Evolutionary conservation across 2,797 vertebrate genomes (phyloP), one percentile per base, ranked within the genome.

Genomic region (Decapterus maruadsi): DNA sequence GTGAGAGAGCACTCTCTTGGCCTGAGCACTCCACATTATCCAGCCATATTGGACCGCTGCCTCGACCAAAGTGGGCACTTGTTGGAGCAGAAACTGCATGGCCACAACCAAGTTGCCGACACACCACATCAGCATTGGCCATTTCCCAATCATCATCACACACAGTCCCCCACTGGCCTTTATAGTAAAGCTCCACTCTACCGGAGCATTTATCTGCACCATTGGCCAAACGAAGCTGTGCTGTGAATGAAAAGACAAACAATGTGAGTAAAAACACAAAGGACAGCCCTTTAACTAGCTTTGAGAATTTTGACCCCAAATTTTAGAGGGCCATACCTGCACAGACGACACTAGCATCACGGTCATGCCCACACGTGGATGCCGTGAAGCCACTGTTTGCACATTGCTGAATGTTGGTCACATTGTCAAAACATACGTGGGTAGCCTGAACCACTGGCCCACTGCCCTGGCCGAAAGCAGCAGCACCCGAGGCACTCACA

Each of bases 1-100:
- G 76, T 6, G 80, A 42, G 54, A 95, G 51, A 0, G 90, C 86
- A 1, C 8, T 0, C 80, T 95, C 94, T 4, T 55, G 12, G 13
- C 94, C 93, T 1, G 8, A 10, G 42, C 94, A 95, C 8, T 13
- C 63, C 57, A 94, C 89, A 20, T 93, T 85, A 63, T 94, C 92
- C 73, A 93, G 68, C 94, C 94, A 95, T 75, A 94, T 92, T 3
- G 87, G 92, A 53, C 93, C 94, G 2, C 12, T 58, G 20, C 94
- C 93, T 72, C 67, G 29, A 12, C 93, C 94, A 50, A 91, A 95
- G 70, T 91, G 86, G 34, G 91, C 90, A 48, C 62, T 83, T 3
- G 0, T 0, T 1, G 83, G 88, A n/a, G 85, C 89, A 11, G 81
- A 83, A 20, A 93, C 20, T 0, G 92, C 91, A 46, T 82, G 87